These are phyloP conservation scores for Glaucomys volans DNA, from an alignment of 2,113 vertebrate genomes.

Conservation along the genomic window DNA sequence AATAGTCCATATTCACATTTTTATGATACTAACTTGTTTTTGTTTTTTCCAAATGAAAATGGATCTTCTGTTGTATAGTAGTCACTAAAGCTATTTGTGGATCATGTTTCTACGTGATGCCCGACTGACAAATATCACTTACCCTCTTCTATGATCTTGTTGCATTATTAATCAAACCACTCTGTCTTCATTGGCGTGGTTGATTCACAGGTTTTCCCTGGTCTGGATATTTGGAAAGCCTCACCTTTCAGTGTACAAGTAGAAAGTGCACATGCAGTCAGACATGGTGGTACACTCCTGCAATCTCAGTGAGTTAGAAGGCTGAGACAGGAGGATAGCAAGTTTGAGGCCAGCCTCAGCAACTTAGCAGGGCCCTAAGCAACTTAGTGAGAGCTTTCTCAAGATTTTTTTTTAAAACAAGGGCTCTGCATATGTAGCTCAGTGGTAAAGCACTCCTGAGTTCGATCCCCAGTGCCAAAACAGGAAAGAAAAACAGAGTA, in stretches of 20 bases:
- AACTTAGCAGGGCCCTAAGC: too few relatives aligned
- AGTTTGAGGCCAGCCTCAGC: too few relatives aligned
- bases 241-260: background rate
- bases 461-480: too few relatives aligned
- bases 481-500: too few relatives aligned
- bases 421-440: too few relatives aligned
- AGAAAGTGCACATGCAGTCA: background rate
- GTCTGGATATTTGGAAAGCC: background rate
- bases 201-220: background rate
- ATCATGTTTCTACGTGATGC: background rate
- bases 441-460: too few relatives aligned
- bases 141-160: background rate
- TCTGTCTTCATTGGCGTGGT: background rate
- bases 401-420: too few relatives aligned
- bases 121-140: background rate
- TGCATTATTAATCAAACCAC: background rate
- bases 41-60: background rate
- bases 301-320: too few relatives aligned
- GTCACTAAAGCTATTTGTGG: background rate
- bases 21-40: background rate
- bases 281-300: too few relatives aligned
- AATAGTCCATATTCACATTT: background rate
- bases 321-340: too few relatives aligned
- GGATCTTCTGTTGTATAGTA: background rate
- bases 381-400: too few relatives aligned